Base-by-base conservation (phyloP, 2,797 vertebrate species). In the Anniella stebbinsi region DNA sequence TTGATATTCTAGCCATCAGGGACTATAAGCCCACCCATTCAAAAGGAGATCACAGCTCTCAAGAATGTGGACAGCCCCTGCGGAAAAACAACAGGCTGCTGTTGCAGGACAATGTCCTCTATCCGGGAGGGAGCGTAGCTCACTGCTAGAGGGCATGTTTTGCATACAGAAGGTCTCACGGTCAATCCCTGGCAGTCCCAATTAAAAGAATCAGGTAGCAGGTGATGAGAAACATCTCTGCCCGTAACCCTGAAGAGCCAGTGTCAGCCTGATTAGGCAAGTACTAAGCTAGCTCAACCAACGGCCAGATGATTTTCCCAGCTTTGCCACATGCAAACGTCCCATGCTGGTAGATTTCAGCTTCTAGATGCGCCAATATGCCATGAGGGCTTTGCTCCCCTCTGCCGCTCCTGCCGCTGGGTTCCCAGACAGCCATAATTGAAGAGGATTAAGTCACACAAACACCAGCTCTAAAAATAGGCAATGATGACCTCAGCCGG, bases 381-480 rank as follows among this genome's bases (percentile, higher is more conserved):
- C 73, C 30, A 18, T 7, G 80, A 45, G 30, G 4, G 38, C 54
- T 25, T 10, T 8, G 18, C n/a, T n/a, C n/a, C 67, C n/a, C 33
- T 4, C 33, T 36, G 11, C 48, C 54, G 11, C 48, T 3, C 77
- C 28, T 1, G 28, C 45, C 2, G 25, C 75, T 10, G 63, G 38
- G 28, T 25, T 89, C 88, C 75, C 88, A 89, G 88, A 80, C 83
- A 86, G 28, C 75, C 75, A 70, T 80, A 60, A 80, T 72, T 72
- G 83, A 60, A 51, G 75, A 45, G 66, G 88, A 89, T 89, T 89
- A 89, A 89, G 72, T 77, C 81, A 84, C 72, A 67, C 83, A 72
- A 89, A 80, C 83, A 45, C 48, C 28, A 0, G 17, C 45, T 80
- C 83, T 86, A 86, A 85, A 85, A 86, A 89, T 86, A 89, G 75